These are phyloP conservation scores for Catamblyrhynchus diadema DNA, from an alignment of 2,797 vertebrate genomes.

Conservation along the genomic window DNA sequence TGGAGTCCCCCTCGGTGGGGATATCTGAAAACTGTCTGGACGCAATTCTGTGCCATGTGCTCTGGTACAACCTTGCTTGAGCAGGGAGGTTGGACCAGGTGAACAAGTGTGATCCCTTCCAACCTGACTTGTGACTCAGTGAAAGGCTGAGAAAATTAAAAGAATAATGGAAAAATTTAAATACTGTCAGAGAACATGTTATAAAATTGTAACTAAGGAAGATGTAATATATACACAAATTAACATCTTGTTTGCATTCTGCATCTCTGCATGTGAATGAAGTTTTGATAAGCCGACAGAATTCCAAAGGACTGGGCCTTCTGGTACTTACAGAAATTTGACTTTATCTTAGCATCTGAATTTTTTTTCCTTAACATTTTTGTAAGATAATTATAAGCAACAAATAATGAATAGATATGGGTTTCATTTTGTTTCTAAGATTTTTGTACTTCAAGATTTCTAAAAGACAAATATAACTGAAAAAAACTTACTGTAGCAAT, in stretches of 20 bases:
- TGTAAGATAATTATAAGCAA: not conserved
- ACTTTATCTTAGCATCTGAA: not conserved
- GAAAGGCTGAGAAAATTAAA: not conserved
- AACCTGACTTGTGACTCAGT: not conserved
- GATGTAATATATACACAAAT: not conserved
- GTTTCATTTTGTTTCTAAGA: not conserved
- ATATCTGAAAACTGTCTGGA: not conserved
- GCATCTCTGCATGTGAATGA: not conserved
- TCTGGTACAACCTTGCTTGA: not conserved
- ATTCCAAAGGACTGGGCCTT: not conserved
- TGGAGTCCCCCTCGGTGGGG: not conserved
- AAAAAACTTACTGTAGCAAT: not conserved
- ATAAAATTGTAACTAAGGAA: not conserved
- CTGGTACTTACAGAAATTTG: not conserved
- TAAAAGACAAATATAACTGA: not conserved
- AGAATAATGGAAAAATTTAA: not conserved
- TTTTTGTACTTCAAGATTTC: not conserved
- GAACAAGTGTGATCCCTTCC: not conserved
- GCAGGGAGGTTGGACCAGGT: not conserved
- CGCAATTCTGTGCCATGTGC: not conserved
- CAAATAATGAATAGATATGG: not conserved
- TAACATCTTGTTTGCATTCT: not conserved
- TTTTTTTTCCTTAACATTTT: not conserved
- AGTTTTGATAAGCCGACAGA: not conserved
- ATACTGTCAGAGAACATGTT: not conserved